A percentile compares a stretch with the other conserved stretches of the same genome.
Conservation (phyloP, 92 coral and sea anemone genomes). For the Umimayanthus chanpuru region DNA sequence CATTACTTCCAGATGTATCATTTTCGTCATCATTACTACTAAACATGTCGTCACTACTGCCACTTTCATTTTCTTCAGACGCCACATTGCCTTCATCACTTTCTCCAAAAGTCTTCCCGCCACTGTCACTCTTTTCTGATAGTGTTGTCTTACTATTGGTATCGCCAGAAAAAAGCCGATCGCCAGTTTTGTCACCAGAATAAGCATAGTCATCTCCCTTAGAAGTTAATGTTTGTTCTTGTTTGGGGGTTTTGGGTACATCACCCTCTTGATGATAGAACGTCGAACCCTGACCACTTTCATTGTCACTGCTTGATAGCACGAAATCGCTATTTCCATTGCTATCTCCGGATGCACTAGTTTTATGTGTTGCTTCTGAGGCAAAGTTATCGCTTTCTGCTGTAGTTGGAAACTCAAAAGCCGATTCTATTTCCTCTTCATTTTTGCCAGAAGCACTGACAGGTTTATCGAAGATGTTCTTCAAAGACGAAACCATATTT, state of each 20-base stretch:
- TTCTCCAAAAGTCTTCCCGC: background rate
- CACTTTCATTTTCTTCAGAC: background rate
- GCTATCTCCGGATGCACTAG: background rate
- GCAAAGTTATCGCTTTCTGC: background rate
- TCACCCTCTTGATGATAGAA: background rate
- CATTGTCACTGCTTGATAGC: background rate
- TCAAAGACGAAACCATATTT: background rate
- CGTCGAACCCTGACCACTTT: background rate
- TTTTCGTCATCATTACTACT: background rate
- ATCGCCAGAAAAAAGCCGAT: background rate
- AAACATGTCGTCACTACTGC: background rate
- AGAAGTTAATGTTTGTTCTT: background rate
- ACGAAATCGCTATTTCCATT: background rate
- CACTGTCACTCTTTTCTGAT: background rate
- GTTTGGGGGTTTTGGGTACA: background rate
- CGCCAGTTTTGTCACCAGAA: constrained; percentile 6
- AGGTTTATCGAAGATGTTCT: background rate
- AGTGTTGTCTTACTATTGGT: background rate
- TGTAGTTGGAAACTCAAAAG: constrained; percentile 28
- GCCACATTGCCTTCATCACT: constrained; percentile 1
- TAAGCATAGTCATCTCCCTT: background rate
- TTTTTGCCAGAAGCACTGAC: background rate
- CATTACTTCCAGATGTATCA: background rate
- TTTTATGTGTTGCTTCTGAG: constrained; percentile 6
- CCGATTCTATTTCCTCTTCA: constrained; percentile 2